Conservation (phyloP, 2,113 vertebrate species). For the Notothenia coriiceps region DNA sequence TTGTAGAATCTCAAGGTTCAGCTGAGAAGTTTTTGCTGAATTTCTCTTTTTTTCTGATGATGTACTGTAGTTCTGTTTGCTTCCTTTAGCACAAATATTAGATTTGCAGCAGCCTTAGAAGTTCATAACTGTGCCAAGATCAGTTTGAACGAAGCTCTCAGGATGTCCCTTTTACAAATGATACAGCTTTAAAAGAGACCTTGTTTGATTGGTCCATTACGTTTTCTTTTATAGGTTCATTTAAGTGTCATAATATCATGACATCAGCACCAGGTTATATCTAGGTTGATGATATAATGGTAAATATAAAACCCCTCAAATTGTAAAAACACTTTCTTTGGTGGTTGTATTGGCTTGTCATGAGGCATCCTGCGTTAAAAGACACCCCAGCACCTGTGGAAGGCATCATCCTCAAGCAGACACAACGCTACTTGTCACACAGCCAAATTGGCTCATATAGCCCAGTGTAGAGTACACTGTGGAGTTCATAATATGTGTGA, state of each 20-base stretch:
- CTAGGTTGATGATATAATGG: background rate
- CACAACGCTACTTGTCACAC: background rate
- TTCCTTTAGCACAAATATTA: background rate
- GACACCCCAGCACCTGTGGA: background rate
- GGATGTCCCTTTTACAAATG: background rate
- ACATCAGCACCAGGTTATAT: background rate
- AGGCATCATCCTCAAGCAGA: background rate
- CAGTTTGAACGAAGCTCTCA: background rate
- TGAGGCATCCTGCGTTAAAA: background rate
- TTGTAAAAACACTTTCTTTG: background rate
- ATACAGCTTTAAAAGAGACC: background rate
- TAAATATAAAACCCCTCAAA: background rate
- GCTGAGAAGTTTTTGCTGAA: background rate
- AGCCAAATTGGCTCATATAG: background rate
- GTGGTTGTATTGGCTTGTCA: background rate
- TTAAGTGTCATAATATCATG: background rate
- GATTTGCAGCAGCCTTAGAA: background rate
- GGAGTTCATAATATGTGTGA: slow-evolving; percentile 8
- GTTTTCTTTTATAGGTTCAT: background rate
- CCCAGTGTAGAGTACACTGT: background rate
- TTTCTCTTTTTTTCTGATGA: background rate
- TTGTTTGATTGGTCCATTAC: background rate
- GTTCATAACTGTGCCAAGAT: background rate
- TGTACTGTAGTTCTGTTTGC: background rate
- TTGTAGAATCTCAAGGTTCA: background rate